phyloP scores from a whole-genome alignment of 2,797 vertebrate species.

The Macropus fuliginosus region DNA sequence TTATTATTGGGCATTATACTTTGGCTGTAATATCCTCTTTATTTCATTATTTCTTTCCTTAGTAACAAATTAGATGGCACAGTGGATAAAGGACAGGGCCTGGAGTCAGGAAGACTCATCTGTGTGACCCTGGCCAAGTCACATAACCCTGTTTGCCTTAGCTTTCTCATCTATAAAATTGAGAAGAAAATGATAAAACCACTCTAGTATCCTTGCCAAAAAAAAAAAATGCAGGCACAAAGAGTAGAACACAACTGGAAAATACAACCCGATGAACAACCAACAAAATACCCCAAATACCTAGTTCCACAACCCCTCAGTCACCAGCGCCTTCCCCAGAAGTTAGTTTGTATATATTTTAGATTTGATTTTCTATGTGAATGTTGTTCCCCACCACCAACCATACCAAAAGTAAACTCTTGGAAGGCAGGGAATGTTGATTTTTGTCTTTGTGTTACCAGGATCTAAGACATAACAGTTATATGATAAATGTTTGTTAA shows the following conservation, averaged over 20 bases:
- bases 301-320: neutral
- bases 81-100: neutral
- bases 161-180: too few relatives aligned
- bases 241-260: neutral
- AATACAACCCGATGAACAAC: neutral
- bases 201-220: neutral
- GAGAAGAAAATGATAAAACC: neutral
- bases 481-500: neutral
- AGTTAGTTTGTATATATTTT: neutral
- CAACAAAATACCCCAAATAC: neutral
- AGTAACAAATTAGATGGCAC: slow-evolving; percentile 4
- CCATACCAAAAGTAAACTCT: neutral
- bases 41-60: slow-evolving; percentile 54
- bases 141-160: too few relatives aligned
- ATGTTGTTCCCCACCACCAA: neutral
- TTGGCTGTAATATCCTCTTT: slow-evolving; percentile 9
- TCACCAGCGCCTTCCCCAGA: neutral
- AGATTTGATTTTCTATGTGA: neutral
- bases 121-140: neutral
- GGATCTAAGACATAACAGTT: neutral
- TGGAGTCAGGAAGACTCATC: slow-evolving; percentile 12
- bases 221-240: too few relatives aligned
- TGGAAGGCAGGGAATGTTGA: neutral
- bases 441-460: neutral
- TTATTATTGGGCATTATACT: neutral